These are phyloP conservation scores for Botrylloides violaceus DNA, from an alignment of 23 tunicate species.

Conservation along the genomic window DNA sequence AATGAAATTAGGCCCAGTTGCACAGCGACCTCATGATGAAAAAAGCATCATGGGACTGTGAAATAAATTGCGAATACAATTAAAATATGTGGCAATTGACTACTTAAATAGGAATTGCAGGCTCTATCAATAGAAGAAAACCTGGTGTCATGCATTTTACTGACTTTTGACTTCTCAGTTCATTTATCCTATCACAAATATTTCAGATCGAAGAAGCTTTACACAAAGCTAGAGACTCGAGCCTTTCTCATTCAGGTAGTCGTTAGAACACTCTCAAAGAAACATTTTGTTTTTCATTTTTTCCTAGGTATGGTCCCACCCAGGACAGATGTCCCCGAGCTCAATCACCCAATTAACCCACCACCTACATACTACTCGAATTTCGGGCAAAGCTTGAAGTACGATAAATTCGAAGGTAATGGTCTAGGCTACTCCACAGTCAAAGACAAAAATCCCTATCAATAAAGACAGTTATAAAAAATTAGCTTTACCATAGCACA, in stretches of 20 bases:
- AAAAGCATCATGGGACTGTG: too few species aligned
- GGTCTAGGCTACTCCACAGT: not conserved
- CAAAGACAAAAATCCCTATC: not conserved
- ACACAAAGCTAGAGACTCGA: conserved; percentile 29
- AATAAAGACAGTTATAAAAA: not conserved
- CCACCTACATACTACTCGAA: conserved; percentile 52
- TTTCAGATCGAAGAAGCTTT: conserved; percentile 42
- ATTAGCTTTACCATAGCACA: too few species aligned
- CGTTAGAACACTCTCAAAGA: not conserved
- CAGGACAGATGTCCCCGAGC: conserved; percentile 52
- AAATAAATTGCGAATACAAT: too few species aligned
- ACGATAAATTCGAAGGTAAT: conserved; percentile 87
- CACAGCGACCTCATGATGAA: too few species aligned
- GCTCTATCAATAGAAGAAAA: too few species aligned
- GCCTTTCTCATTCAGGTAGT: conserved; percentile 28
- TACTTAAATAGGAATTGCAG: too few species aligned
- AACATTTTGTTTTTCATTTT: conserved; percentile 5
- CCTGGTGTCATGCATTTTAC: too few species aligned
- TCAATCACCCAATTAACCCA: conserved; percentile 85
- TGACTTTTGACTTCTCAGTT: too few species aligned
- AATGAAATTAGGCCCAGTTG: too few species aligned
- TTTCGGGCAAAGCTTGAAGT: conserved; percentile 72
- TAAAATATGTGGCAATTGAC: too few species aligned
- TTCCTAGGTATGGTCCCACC: conserved; percentile 71
- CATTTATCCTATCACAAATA: too few species aligned